Percentiles rank a stretch among this genome's conserved stretches.
phyloP scores from a whole-genome alignment of 2,888 invertebrate genomes.

The Drosophila acutilabella region DNA sequence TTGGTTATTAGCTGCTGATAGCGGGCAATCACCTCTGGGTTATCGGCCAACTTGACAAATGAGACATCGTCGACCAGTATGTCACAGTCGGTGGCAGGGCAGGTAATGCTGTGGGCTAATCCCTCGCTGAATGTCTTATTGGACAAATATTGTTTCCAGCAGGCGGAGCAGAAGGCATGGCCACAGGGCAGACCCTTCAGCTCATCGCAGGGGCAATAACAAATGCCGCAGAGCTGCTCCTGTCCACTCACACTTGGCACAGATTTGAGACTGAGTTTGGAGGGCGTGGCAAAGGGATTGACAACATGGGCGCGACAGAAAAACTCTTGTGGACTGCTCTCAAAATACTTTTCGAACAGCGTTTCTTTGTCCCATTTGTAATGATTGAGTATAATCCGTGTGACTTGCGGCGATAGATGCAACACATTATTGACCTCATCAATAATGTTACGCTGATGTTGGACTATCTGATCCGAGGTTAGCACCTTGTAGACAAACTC shows the following conservation, averaged over 20 bases:
- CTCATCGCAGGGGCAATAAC: slow-evolving; percentile 93
- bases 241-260: slow-evolving; percentile 81
- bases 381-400: slow-evolving; percentile 97
- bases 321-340: slow-evolving; percentile 96
- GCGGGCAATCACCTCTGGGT: slow-evolving; percentile 94
- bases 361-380: slow-evolving; percentile 99
- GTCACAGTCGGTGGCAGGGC: slow-evolving; percentile 98
- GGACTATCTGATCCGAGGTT: slow-evolving; percentile 97
- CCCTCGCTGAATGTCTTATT: slow-evolving; percentile 99
- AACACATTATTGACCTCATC: slow-evolving; percentile 98
- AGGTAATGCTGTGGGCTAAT: slow-evolving; percentile 97
- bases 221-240: slow-evolving; percentile 95
- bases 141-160: slow-evolving; percentile 98
- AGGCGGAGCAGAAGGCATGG: slow-evolving; percentile 96
- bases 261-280: slow-evolving; percentile 87
- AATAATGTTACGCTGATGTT: slow-evolving; percentile 98
- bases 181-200: slow-evolving; percentile 98
- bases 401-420: slow-evolving; percentile 95
- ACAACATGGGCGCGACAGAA: slow-evolving; percentile 97
- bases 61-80: slow-evolving; percentile 98
- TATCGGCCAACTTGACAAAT: slow-evolving; percentile 95
- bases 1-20: slow-evolving; percentile 99
- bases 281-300: slow-evolving; percentile 91
- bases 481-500: slow-evolving; percentile 97
- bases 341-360: slow-evolving; percentile 98